Percentiles rank a stretch among this genome's conserved stretches.
Evolutionary conservation across 2,888 invertebrate genomes (phyloP).

Genomic region (Arctia plantaginis): DNA sequence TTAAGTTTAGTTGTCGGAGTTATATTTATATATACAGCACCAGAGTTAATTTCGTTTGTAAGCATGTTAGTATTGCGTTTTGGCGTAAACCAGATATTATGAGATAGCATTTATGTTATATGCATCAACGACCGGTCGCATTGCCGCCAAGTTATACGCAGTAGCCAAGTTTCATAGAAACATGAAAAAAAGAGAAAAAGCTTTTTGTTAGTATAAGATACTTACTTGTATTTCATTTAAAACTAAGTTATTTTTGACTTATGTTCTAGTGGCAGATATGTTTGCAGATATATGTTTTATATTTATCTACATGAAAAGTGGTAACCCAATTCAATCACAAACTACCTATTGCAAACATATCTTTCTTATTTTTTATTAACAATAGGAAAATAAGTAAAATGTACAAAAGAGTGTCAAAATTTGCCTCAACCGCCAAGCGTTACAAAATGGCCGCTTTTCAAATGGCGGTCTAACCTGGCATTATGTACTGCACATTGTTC

Average conservation of each 20-base stretch:
- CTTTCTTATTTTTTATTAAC: conserved; percentile 13
- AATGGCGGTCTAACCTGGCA: conserved; percentile 91
- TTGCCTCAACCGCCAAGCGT: conserved; percentile 76
- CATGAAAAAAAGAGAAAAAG: conserved; percentile 86
- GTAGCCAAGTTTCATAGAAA: conserved; percentile 85
- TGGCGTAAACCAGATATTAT: conserved; percentile 86
- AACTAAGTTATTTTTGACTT: conserved; percentile 56
- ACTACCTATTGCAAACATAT: conserved; percentile 23
- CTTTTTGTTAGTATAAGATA: conserved; percentile 83
- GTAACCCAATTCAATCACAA: not conserved
- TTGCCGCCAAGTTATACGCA: conserved; percentile 61
- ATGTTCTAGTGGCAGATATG: conserved; percentile 30
- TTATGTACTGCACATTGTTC: conserved; percentile 95
- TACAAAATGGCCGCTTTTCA: conserved; percentile 67
- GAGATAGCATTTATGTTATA: conserved; percentile 72
- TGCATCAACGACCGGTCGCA: conserved; percentile 75
- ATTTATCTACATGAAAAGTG: not conserved
- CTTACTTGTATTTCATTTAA: conserved; percentile 64
- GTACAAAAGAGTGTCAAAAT: conserved; percentile 56
- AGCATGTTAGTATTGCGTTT: conserved; percentile 82
- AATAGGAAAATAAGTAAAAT: conserved; percentile 41
- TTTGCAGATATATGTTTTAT: conserved; percentile 23
- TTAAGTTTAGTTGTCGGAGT: conserved; percentile 33
- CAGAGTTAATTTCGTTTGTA: conserved; percentile 66
- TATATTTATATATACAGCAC: conserved; percentile 65